Conservation (phyloP, 2,888 invertebrate genomes). For the Orthonychiurus folsomi region DNA sequence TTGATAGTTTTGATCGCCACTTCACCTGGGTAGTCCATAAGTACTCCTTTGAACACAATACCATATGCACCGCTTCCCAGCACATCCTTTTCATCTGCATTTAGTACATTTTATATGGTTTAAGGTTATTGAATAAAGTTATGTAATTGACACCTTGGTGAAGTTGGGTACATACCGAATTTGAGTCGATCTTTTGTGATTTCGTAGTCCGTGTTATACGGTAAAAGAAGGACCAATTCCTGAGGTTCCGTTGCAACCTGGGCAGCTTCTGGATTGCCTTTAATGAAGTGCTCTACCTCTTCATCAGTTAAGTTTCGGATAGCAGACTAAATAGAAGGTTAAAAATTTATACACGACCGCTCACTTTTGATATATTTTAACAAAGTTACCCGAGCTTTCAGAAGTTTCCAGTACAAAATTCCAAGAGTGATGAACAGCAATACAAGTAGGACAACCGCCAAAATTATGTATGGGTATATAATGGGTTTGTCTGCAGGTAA, state of each 20-base stretch:
- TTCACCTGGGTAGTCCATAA: neutral
- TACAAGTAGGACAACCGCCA: neutral
- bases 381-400: constrained; percentile 1
- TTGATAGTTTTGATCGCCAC: constrained; percentile 12
- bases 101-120: neutral
- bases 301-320: constrained; percentile 9
- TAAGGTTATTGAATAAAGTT: neutral
- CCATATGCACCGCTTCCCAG: constrained; percentile 10
- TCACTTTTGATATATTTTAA: neutral
- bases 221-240: constrained; percentile 4
- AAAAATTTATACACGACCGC: too few relatives aligned
- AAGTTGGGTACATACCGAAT: constrained; percentile 3
- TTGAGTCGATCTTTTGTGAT: constrained; percentile 3
- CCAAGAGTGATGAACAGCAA: neutral
- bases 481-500: neutral
- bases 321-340: neutral
- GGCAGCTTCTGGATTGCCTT: constrained; percentile 8
- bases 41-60: constrained; percentile 5
- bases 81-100: constrained; percentile 5
- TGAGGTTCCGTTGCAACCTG: constrained; percentile 6
- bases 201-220: constrained; percentile 11
- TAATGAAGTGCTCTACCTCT: constrained; percentile 8
- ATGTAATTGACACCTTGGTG: neutral
- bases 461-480: neutral
- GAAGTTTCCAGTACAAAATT: constrained; percentile 8